Conservation (phyloP, 2,888 invertebrate species). For the Tanytarsus gracilentus region DNA sequence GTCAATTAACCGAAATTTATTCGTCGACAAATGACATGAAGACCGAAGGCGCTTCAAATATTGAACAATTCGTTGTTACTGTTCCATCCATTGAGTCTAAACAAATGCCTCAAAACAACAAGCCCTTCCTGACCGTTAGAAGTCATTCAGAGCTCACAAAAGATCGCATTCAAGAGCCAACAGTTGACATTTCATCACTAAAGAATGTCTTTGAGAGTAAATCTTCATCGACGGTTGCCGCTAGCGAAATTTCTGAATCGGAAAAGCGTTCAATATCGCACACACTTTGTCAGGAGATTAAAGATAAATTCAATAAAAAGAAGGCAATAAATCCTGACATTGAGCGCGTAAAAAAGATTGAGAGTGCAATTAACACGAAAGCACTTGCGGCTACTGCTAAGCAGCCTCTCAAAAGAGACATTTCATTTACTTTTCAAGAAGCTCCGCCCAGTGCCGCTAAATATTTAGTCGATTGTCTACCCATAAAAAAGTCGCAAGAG, state of each 20-base stretch:
- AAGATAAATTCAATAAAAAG: conserved; percentile 53
- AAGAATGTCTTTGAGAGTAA: conserved; percentile 25
- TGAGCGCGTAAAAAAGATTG: conserved; percentile 24
- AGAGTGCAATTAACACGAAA: conserved; percentile 35
- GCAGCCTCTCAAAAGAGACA: conserved; percentile 27
- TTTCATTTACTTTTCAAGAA: conserved; percentile 22
- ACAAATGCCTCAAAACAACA: conserved; percentile 31
- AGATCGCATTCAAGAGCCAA: conserved; percentile 35
- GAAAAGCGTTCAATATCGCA: conserved; percentile 66
- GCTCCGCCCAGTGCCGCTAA: conserved; percentile 6
- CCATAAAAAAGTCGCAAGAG: neutral
- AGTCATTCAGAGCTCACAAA: conserved; percentile 42
- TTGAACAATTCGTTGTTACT: conserved; percentile 53
- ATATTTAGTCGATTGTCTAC: conserved; percentile 18
- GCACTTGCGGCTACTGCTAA: conserved; percentile 25
- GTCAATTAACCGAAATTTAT: conserved; percentile 73
- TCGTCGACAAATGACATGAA: conserved; percentile 39
- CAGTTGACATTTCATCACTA: conserved; percentile 31
- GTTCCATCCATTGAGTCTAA: conserved; percentile 42
- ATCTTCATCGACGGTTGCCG: neutral
- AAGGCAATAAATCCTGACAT: conserved; percentile 13
- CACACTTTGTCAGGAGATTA: conserved; percentile 62
- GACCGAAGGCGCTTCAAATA: conserved; percentile 35
- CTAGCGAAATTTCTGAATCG: conserved; percentile 46
- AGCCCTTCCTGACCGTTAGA: conserved; percentile 39